Percentiles rank a stretch among this genome's conserved stretches.
These are phyloP conservation scores for Champsocephalus gunnari DNA, from an alignment of 2,797 vertebrate species.

Conservation along the genomic window DNA sequence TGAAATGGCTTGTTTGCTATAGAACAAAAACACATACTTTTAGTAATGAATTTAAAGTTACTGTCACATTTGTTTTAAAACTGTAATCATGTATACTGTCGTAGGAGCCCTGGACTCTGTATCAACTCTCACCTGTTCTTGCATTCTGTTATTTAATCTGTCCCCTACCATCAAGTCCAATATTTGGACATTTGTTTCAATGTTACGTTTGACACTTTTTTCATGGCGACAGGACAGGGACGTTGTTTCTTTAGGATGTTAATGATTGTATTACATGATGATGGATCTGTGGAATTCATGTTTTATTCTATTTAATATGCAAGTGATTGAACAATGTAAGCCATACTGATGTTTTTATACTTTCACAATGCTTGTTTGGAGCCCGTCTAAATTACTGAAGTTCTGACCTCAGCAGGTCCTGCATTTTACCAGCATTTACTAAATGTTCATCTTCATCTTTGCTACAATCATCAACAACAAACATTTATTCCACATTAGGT, in stretches of 20 bases:
- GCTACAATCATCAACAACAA: neutral
- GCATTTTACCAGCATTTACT: conserved; percentile 21
- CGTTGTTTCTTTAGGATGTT: conserved; percentile 20
- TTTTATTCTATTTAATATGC: conserved; percentile 58
- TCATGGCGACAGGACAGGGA: conserved; percentile 5
- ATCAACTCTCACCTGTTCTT: conserved; percentile 18
- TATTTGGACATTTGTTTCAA: conserved; percentile 37
- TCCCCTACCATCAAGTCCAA: conserved; percentile 6
- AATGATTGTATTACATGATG: conserved; percentile 41
- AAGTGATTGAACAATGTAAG: conserved; percentile 55
- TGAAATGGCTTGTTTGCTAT: neutral
- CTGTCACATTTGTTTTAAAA: conserved; percentile 1
- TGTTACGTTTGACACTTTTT: conserved; percentile 14
- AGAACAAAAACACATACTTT: neutral
- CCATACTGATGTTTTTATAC: conserved; percentile 42
- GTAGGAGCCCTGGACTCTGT: conserved; percentile 2
- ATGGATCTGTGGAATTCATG: conserved; percentile 26
- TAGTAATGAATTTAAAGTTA: neutral
- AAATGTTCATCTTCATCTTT: conserved; percentile 3
- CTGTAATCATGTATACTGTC: conserved; percentile 8
- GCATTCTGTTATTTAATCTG: conserved; percentile 27
- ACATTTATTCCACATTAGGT: neutral
- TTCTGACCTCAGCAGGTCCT: conserved; percentile 18
- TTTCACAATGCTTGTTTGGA: conserved; percentile 24
- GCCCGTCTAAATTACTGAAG: conserved; percentile 40